phyloP scores from a whole-genome alignment of 1,140 invertebrate genomes.

The Macrobrachium rosenbergii region DNA sequence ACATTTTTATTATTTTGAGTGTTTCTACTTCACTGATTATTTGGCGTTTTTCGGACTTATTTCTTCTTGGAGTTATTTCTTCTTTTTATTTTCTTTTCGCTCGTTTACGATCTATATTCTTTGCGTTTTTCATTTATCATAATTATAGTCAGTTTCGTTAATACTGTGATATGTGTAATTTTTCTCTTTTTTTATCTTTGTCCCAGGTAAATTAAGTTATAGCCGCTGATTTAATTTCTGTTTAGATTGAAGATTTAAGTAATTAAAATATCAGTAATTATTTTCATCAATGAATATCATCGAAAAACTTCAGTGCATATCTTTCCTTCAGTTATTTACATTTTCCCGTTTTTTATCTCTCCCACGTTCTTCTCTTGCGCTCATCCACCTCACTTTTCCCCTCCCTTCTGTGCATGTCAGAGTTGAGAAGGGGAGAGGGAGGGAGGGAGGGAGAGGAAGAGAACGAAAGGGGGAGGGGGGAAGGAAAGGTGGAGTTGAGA shows the following conservation, averaged over 20 bases:
- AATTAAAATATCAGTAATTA: too few species aligned
- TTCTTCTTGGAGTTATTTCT: neutral
- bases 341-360: too few species aligned
- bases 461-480: constrained; percentile 3
- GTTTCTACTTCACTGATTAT: neutral
- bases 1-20: neutral
- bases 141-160: constrained; percentile 14
- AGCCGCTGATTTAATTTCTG: neutral
- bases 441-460: constrained; percentile 20
- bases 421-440: neutral
- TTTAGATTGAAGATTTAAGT: too few species aligned
- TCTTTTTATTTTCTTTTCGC: constrained; percentile 21
- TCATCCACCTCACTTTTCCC: neutral
- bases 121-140: constrained; percentile 16
- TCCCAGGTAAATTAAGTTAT: neutral
- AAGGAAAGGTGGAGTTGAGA: neutral
- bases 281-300: too few species aligned
- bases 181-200: neutral
- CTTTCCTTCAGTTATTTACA: too few species aligned
- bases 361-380: constrained; percentile 6
- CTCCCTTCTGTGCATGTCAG: too few species aligned
- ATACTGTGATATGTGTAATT: constrained; percentile 17
- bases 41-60: neutral
- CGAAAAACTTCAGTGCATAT: too few species aligned
- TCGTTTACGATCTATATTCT: constrained; percentile 3